These are phyloP conservation scores for Rhinichthys klamathensis DNA, from an alignment of 2,113 vertebrate species.

Conservation along the genomic window DNA sequence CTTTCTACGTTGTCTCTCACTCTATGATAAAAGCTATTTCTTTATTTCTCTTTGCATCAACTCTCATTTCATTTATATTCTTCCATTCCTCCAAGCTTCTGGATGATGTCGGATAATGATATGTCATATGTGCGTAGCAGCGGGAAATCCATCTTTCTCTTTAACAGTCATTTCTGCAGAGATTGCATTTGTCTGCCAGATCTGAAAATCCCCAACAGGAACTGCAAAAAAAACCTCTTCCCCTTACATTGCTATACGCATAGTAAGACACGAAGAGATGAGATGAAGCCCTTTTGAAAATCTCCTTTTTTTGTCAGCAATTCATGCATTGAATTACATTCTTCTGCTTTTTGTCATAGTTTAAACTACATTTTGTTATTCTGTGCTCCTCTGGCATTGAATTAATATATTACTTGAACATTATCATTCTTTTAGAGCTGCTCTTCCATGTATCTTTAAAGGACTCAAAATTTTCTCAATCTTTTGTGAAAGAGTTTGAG, in stretches of 20 bases:
- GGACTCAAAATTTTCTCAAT: not conserved
- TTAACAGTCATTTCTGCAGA: slow-evolving; percentile 50
- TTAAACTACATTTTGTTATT: not conserved
- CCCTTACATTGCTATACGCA: not conserved
- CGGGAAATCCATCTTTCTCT: slow-evolving; percentile 44
- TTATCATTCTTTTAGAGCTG: not conserved
- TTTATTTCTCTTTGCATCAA: slow-evolving; percentile 21
- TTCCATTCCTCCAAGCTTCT: slow-evolving; percentile 50
- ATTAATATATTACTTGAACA: not conserved
- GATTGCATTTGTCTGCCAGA: slow-evolving; percentile 28
- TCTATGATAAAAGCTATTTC: not conserved
- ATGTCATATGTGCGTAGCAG: slow-evolving; percentile 59
- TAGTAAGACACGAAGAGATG: slow-evolving; percentile 2
- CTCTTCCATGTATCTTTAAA: not conserved
- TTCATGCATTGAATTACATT: not conserved
- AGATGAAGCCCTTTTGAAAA: slow-evolving; percentile 14
- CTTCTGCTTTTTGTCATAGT: not conserved
- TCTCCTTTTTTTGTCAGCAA: slow-evolving; percentile 17
- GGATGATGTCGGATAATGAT: slow-evolving; percentile 63
- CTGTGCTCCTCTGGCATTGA: not conserved
- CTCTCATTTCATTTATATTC: slow-evolving; percentile 58
- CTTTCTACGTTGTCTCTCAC: not conserved
- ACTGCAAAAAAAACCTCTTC: not conserved
- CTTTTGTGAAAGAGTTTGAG: not conserved
- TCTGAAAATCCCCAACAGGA: slow-evolving; percentile 16